phyloP scores from a whole-genome alignment of 2,797 vertebrate genomes.

The Alectoris magna region DNA sequence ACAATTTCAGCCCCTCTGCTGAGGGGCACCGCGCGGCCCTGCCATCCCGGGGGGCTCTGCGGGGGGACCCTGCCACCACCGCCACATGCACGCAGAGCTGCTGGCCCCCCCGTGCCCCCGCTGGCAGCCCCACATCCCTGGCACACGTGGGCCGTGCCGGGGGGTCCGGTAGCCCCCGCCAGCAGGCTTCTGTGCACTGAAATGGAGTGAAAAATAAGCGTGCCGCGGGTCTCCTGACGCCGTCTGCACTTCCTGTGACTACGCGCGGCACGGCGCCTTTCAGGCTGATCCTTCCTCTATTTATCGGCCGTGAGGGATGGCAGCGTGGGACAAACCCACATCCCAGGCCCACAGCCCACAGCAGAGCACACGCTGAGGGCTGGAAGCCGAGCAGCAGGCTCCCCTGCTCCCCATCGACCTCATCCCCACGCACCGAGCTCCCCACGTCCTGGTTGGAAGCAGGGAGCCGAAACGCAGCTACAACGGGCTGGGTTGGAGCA shows the following conservation, averaged over 20 bases:
- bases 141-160: neutral
- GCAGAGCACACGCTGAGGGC: neutral
- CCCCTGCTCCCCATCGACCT: constrained; percentile 29
- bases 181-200: neutral
- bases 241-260: constrained; percentile 67
- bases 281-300: constrained; percentile 65
- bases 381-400: neutral
- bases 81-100: neutral
- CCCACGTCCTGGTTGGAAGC: neutral
- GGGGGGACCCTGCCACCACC: neutral
- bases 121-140: neutral
- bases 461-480: neutral
- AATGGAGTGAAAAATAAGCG: neutral
- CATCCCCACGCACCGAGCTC: neutral
- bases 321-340: neutral
- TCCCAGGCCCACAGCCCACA: neutral
- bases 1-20: constrained; percentile 36
- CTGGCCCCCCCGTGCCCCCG: neutral
- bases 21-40: fast-evolving
- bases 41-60: neutral
- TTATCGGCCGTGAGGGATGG: neutral
- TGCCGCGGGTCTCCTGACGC: neutral
- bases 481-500: neutral
- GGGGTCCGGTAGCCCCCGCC: neutral
- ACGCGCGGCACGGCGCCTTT: constrained; percentile 34